Percentiles rank a stretch among this genome's conserved stretches.
Evolutionary conservation across 2,888 invertebrate species (phyloP).

Genomic region (Lissocephala sabroskyi): DNA sequence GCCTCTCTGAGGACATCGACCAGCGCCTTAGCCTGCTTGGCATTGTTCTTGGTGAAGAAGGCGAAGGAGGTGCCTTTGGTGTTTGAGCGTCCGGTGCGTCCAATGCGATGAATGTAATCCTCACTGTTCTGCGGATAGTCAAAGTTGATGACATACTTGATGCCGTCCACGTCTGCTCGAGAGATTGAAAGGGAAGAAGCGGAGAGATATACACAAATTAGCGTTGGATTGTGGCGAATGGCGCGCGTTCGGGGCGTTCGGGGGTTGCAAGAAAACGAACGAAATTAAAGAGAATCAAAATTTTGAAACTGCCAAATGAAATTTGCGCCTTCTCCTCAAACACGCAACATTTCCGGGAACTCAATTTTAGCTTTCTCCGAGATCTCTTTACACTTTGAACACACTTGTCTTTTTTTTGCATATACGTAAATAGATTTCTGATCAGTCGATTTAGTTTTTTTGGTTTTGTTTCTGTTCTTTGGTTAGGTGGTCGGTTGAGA

Average conservation of each 20-base stretch:
- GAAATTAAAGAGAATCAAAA: too few species aligned
- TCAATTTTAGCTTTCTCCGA: slow-evolving; percentile 61
- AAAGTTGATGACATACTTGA: slow-evolving; percentile 96
- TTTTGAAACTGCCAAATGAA: slow-evolving; percentile 55
- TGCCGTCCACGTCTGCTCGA: slow-evolving; percentile 91
- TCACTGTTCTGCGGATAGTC: slow-evolving; percentile 97
- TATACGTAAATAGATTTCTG: too few species aligned
- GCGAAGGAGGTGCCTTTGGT: slow-evolving; percentile 94
- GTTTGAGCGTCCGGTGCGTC: slow-evolving; percentile 91
- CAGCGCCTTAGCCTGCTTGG: slow-evolving; percentile 89
- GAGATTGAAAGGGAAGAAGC: slow-evolving; percentile 11
- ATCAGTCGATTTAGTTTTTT: too few species aligned
- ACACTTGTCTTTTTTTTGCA: slow-evolving; percentile 54
- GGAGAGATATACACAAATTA: slow-evolving; percentile 15
- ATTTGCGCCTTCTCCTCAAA: too few species aligned
- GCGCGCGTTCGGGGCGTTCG: too few species aligned
- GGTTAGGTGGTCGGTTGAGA: too few species aligned
- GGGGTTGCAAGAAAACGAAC: too few species aligned
- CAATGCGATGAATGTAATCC: slow-evolving; percentile 96
- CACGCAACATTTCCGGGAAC: too few species aligned
- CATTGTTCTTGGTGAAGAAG: slow-evolving; percentile 92
- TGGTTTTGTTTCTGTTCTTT: slow-evolving; percentile 16
- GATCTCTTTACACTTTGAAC: slow-evolving; percentile 60
- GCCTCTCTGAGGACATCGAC: slow-evolving; percentile 92
- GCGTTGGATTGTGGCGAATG: too few species aligned